Conservation (phyloP, 1,140 invertebrate genomes). For the Dolichoris vasculosae region DNA sequence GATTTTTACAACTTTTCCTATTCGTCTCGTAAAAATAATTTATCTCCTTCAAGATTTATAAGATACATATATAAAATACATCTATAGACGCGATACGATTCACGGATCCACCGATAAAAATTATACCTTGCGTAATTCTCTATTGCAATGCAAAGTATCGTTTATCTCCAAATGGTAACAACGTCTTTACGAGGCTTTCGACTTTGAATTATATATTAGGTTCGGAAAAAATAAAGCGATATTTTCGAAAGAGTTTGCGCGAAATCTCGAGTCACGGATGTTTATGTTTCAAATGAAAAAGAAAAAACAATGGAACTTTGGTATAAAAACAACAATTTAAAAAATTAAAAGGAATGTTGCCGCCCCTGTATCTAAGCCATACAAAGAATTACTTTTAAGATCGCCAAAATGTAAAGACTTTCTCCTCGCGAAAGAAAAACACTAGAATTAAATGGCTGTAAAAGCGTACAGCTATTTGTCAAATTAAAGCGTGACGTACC, state of each 20-base stretch:
- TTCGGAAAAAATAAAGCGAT: background rate
- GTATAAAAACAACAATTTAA: background rate
- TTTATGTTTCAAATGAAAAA: background rate
- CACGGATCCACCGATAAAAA: background rate
- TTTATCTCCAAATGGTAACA: background rate
- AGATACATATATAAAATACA: background rate
- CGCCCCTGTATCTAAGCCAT: background rate
- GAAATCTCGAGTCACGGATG: too few relatives aligned
- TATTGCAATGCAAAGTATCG: background rate
- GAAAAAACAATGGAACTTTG: too few relatives aligned
- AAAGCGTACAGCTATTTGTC: background rate
- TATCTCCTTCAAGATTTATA: background rate
- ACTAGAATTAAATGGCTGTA: background rate
- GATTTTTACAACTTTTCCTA: too few relatives aligned
- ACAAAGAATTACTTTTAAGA: background rate
- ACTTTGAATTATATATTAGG: background rate
- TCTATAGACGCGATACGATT: background rate
- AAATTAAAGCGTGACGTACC: conserved; percentile 3
- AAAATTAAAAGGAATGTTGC: conserved; percentile 12
- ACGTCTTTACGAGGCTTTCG: background rate
- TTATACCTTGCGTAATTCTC: background rate
- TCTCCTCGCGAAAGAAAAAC: conserved; percentile 1
- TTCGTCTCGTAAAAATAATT: too few relatives aligned
- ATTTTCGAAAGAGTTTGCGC: background rate
- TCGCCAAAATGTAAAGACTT: conserved; percentile 13